A percentile compares a stretch with the other conserved stretches of the same genome.
phyloP scores from a whole-genome alignment of 2,888 invertebrate genomes.

The Creontiades dilutus region DNA sequence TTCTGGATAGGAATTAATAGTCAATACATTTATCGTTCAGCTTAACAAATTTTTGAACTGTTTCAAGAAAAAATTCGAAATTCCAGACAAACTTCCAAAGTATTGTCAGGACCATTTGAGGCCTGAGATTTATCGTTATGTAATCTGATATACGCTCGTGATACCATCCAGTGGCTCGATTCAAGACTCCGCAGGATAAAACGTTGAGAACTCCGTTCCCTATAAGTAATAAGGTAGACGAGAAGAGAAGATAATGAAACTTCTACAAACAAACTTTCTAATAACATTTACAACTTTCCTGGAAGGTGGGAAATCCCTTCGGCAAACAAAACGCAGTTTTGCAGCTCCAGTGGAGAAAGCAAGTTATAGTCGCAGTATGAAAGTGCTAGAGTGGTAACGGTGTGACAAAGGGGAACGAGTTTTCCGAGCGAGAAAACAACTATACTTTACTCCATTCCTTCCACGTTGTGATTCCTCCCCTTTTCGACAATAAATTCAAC shows the following conservation, averaged over 20 bases:
- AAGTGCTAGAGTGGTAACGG: not conserved
- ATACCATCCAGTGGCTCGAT: not conserved
- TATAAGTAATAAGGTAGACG: slow-evolving; percentile 42
- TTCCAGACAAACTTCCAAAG: too few relatives aligned
- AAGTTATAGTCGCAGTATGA: not conserved
- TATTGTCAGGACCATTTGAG: too few relatives aligned
- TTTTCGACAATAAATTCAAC: too few relatives aligned
- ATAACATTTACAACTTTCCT: slow-evolving; percentile 28
- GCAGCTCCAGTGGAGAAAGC: not conserved
- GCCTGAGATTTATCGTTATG: too few relatives aligned
- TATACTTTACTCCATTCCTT: not conserved
- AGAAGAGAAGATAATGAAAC: slow-evolving; percentile 55
- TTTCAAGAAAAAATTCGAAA: too few relatives aligned
- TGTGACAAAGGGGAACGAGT: not conserved
- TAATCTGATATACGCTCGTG: too few relatives aligned
- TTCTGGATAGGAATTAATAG: too few relatives aligned
- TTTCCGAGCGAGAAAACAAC: slow-evolving; percentile 4
- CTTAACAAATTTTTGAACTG: too few relatives aligned
- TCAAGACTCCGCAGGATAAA: not conserved
- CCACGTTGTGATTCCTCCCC: too few relatives aligned
- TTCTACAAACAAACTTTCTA: slow-evolving; percentile 24
- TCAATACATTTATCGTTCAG: too few relatives aligned
- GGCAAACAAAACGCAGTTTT: slow-evolving; percentile 3
- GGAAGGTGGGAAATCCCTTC: slow-evolving; percentile 23
- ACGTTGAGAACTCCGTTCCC: slow-evolving; percentile 19